Evolutionary conservation across 2,113 vertebrate species (phyloP), one percentile per base, ranked within the genome.

Genomic region (Rafetus swinhoei): DNA sequence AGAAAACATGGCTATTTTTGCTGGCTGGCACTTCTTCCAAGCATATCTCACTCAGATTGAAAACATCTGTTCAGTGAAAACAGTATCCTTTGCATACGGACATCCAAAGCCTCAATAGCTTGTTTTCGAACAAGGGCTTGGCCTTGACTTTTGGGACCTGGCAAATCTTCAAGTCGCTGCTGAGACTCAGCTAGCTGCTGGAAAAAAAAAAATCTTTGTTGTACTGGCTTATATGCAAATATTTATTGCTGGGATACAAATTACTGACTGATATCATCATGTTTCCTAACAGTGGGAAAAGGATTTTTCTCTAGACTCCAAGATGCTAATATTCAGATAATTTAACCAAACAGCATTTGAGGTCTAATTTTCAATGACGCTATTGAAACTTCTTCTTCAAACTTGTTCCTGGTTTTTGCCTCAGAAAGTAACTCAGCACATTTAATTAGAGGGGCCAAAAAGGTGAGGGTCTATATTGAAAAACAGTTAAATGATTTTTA

Each of bases 1-100:
- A 85, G 60, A 89, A 95, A 94, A 95, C 8, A 79, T 39, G 90
- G 91, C 92, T 93, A 84, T 94, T 96, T 96, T 84, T 96, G 93
- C 89, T 25, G 21, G 77, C 90, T 95, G 95, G 90, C 93, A 94
- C 35, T 85, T 92, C 85, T 89, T 93, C 57, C 84, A 79, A 91
- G 53, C 85, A 2, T 84, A 90, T 90, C 88, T 86, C 59, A 74
- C 79, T 87, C 91, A 91, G 81, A 74, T 87, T 86, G 82, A 92
- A 72, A 95, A 97, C 90, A 94, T 90, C 74, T 95, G 94, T 13
- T 95, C 80, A 24, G 85, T 82, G 32, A 93, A 65, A 94, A 90
- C 79, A 59, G 65, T n/a, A 89, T 84, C 55, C 82, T 74, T 80
- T 72, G 85, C 90, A 88, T 90, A 79, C 32, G 15, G 74, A 89